Evolutionary conservation across 2,888 invertebrate species (phyloP), one percentile per base, ranked within the genome.

Genomic region (Cephus runcator): DNA sequence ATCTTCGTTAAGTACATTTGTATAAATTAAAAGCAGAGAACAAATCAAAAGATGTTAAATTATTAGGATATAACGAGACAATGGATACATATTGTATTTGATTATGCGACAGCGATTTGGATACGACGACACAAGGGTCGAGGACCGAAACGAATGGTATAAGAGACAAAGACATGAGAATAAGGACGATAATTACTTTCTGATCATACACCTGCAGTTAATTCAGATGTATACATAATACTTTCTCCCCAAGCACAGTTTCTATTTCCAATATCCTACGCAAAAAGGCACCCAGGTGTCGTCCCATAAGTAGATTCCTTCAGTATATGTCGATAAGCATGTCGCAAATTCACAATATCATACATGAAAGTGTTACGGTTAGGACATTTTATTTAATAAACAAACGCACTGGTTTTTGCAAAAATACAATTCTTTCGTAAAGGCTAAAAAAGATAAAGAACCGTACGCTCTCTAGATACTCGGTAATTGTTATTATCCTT

Each of bases 381-480:
- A 83, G 77, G 79, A 73, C 78, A 79, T 69, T 82, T 79, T 79
- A 82, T 85, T 56, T 86, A 85, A 80, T 83, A 84, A 85, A 85
- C 81, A 82, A 85, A 83, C 83, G 82, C 84, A 83, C 85, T 85
- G 80, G 84, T 85, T 87, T 76, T 85, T 85, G 86, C 83, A 88
- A 88, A 88, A 88, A 88, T 88, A 88, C 87, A 84, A 82, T 86
- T 84, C 83, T 80, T 82, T 82, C 77, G 56, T 56, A 56, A 79
- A 71, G 33, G 31, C 34, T 71, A 71, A 71, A 71, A 71, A 34
- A 23, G 71, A 71, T 31, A 33, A 34, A 23, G 56, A 56, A 56
- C 23, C 56, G 23, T 56, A 23, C 56, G 31, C 71, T 33, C 31
- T 34, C 71, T 71, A 71, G 33, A 71, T 71, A 23, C 23, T 56